Evolutionary conservation across 2,888 invertebrate genomes (phyloP), one percentile per base, ranked within the genome.

Genomic region (Himalopsyche japonica): DNA sequence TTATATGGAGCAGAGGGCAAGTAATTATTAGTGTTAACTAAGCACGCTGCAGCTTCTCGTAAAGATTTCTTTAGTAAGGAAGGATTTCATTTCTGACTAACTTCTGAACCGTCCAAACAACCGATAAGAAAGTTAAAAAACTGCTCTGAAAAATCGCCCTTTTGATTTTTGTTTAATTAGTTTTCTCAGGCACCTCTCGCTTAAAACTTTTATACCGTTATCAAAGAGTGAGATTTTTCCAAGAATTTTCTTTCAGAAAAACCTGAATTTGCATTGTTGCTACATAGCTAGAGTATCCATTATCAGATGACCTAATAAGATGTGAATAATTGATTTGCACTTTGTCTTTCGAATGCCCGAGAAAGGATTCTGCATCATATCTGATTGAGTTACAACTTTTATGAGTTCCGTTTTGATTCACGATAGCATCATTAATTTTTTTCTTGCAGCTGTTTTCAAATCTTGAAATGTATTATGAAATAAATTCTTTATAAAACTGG

Each of bases 141-240:
- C 24, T 32, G 49, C 49, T 80, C 57, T 57, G 27, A 24, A 34
- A 81, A 37, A 64, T 57, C 37, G 34, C n/a, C 64, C 79, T 77
- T 86, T 86, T 86, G 84, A 84, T 82, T 86, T 86, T 84, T 82
- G 77, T 86, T 82, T 84, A 84, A 86, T 86, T 86, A 86, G 82
- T 84, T 86, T 86, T 43, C 81, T 78, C 76, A 37, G 76, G 83
- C 57, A 57, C 81, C 47, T 43, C 64, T 57, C 37, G 79, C 64
- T 70, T 32, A 57, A 79, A 80, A 80, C 57, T 86, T 84, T 79
- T 27, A 79, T 76, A 77, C 77, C 37, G 80, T 84, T 84, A 84
- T 84, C 84, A 81, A 79, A 20, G 78, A 83, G 57, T 20, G 20
- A 24, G 64, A 64, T 81, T 83, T 83, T 76, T 83, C 24, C 7